Conservation (phyloP, 2,113 vertebrate species). For the Otis tarda region DNA sequence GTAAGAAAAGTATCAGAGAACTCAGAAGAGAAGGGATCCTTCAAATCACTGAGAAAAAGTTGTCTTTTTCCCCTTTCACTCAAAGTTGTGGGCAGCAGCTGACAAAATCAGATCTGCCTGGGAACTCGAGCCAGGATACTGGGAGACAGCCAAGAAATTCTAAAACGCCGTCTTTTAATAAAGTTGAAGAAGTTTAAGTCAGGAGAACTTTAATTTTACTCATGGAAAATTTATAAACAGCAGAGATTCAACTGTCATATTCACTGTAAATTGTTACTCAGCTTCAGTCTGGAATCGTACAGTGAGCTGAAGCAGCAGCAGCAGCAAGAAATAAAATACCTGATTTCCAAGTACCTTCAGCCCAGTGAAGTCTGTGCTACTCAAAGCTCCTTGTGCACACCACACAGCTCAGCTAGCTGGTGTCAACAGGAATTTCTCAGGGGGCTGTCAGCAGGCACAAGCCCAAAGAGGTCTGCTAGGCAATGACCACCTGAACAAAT, state of each 20-base stretch:
- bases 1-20: not conserved
- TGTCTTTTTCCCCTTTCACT: not conserved
- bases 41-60: not conserved
- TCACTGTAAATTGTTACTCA: not conserved
- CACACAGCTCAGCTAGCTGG: not conserved
- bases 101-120: conserved; percentile 31
- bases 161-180: conserved; percentile 13
- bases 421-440: not conserved
- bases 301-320: not conserved
- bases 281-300: not conserved
- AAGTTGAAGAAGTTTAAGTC: conserved; percentile 1
- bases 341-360: not conserved
- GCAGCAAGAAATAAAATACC: not conserved
- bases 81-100: not conserved
- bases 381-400: not conserved
- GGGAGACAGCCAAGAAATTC: conserved; percentile 14
- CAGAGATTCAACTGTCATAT: not conserved
- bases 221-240: not conserved
- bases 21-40: not conserved
- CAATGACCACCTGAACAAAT: not conserved
- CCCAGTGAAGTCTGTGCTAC: not conserved
- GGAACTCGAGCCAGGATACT: conserved; percentile 6
- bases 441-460: not conserved
- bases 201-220: not conserved
- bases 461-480: not conserved